Evolutionary conservation across 2,797 vertebrate genomes (phyloP), one percentile per base, ranked within the genome.

Genomic region (Gymnopithys bicolor): DNA sequence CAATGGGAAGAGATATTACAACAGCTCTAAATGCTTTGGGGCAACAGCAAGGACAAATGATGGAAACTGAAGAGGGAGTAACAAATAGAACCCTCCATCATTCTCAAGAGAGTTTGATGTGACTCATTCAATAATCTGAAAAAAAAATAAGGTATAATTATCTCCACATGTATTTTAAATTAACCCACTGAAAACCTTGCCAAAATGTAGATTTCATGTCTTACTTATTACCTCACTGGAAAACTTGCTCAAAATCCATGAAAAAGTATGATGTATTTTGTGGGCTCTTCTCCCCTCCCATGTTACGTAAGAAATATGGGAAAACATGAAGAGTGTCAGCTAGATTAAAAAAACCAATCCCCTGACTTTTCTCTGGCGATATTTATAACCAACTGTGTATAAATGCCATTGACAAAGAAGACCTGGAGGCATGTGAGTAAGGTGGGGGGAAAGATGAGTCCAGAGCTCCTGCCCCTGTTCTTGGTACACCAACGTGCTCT

Each of bases 401-500:
- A 55, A 78, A 76, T 35, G 17, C 33, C 60, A 17, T 6, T 52
- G 43, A 51, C 13, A 27, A 79, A 66, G 14, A 49, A 22, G 21
- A 53, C n/a, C 10, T 53, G 52, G 32, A 73, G 13, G 8, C 28
- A 14, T 10, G 3, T 19, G 28, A 59, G 23, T 53, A 55, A 74
- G 13, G 69, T 3, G 19, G 11, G 7, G 11, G 22, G 4, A 84
- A 58, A 70, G 62, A 45, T 1, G 12, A 88, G 14, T n/a, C 23
- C 58, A 60, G 60, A 67, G 49, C 19, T 93, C 62, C 46, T 80
- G 35, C 8, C 30, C 8, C 13, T 64, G 6, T 24, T 85, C 33
- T 41, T 69, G 28, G 27, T 63, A 18, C 3, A 19, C 2, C 18
- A n/a, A 13, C 0, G 0, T 49, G 23, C 19, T 48, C 33, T 1